Evolutionary conservation across 2,797 vertebrate species (phyloP), one percentile per base, ranked within the genome.

Genomic region (Anolis apletophallus): DNA sequence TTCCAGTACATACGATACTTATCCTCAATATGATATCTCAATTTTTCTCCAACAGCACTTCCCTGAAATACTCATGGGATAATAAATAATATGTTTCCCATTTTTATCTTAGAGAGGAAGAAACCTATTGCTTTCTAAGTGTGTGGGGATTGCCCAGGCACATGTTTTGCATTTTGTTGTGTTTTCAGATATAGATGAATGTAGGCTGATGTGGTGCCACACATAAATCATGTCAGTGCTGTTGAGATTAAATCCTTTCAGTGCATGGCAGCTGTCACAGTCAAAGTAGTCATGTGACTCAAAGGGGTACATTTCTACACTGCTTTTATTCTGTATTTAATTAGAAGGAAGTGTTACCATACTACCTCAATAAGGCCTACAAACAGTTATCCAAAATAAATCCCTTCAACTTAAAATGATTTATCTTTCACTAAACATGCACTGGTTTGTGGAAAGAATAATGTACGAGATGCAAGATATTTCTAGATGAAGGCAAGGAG

Each of bases 101-200:
- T 87, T 69, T 74, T 82, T 87, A 82, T 87, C 3, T 84, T 74
- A 67, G 23, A 12, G 17, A 74, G 8, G 26, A 32, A 74, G 6
- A 88, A 87, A 46, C 85, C 84, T 72, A 72, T n/a, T 21, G 29
- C n/a, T 89, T 87, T 85, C 9, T 71, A 32, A 32, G 50, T 90
- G 84, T n/a, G 26, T 88, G 54, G 83, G n/a, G 88, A 74, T 23
- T 81, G 10, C 77, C 61, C 57, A 73, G 87, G 83, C 7, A 69
- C 14, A 19, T 73, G 0, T 1, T 92, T 88, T 34, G 11, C 46
- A 34, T 11, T 57, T 46, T 88, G 29, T 87, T 34, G 5, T 79
- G 29, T 86, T 52, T 68, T 74, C 5, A 81, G 46, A 8, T 1
- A 3, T 17, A 86, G 57, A 36, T 67, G 36, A 85, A 64, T 26